phyloP scores from a whole-genome alignment of 2,797 vertebrate species.

The Trematomus bernacchii region DNA sequence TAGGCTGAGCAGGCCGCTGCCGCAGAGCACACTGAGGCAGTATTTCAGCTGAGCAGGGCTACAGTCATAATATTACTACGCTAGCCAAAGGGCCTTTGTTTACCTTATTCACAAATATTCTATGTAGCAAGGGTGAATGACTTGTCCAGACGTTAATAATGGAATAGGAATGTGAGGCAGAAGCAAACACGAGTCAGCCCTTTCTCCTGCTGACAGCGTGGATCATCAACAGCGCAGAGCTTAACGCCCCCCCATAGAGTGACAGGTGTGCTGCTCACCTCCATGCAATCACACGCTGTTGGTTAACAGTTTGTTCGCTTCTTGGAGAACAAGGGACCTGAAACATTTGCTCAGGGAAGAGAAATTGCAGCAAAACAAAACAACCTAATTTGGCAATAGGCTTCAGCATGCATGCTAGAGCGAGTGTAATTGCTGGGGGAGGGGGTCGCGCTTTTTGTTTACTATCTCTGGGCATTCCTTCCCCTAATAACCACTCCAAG shows the following conservation, averaged over 20 bases:
- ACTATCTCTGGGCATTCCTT: constrained; percentile 86
- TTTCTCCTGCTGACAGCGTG: constrained; percentile 10
- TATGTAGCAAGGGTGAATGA: constrained; percentile 60
- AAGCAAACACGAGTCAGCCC: constrained; percentile 23
- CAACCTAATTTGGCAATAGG: constrained; percentile 90
- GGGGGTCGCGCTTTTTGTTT: constrained; percentile 80
- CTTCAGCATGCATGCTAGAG: constrained; percentile 87
- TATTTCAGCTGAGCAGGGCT: constrained; percentile 62
- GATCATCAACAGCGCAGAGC: not conserved
- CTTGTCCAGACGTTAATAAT: constrained; percentile 68
- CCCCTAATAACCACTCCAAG: constrained; percentile 86
- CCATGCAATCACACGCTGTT: constrained; percentile 82
- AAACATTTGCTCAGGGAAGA: constrained; percentile 89
- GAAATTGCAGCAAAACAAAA: constrained; percentile 91
- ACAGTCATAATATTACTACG: constrained; percentile 74
- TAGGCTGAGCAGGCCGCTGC: constrained; percentile 83
- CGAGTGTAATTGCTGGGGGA: constrained; percentile 87
- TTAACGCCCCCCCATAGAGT: constrained; percentile 1
- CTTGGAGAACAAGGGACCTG: constrained; percentile 84
- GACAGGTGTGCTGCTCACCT: constrained; percentile 84
- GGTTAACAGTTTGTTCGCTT: constrained; percentile 91
- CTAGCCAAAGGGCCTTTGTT: constrained; percentile 67
- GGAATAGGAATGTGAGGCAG: constrained; percentile 47
- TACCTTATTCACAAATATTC: constrained; percentile 71
- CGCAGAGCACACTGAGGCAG: constrained; percentile 68